These are phyloP conservation scores for Chloroceryle inda DNA, from an alignment of 2,797 vertebrate species.

Conservation along the genomic window DNA sequence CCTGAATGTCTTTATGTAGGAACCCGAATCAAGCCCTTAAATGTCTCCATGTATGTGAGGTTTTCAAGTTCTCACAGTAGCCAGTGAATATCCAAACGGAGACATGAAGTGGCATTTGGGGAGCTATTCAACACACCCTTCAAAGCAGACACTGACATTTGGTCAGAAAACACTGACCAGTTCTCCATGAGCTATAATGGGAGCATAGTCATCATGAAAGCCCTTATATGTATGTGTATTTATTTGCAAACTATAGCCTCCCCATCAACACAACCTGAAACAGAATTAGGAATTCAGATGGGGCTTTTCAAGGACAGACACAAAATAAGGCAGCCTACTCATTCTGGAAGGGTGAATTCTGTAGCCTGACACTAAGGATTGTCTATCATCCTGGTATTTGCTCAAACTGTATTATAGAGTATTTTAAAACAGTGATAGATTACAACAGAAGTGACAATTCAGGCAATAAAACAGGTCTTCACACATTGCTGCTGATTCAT, in stretches of 20 bases:
- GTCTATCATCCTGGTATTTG: neutral
- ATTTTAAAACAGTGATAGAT: neutral
- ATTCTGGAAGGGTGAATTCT: neutral
- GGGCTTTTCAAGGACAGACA: neutral
- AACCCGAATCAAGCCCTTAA: neutral
- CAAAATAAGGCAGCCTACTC: neutral
- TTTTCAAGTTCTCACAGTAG: neutral
- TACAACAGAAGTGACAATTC: neutral
- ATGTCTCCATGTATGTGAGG: neutral
- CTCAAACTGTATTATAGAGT: neutral
- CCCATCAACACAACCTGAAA: neutral
- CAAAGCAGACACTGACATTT: neutral
- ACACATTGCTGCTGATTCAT: neutral
- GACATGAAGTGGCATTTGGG: neutral
- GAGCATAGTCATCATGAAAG: neutral
- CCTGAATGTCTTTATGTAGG: neutral
- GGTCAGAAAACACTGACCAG: neutral
- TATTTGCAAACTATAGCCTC: neutral
- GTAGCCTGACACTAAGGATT: neutral
- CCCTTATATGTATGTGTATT: neutral
- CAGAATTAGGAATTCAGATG: neutral
- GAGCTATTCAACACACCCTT: neutral
- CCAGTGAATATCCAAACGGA: neutral
- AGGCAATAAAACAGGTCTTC: neutral
- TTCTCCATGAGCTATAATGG: neutral